phyloP scores from a whole-genome alignment of 53 echinoderm and acorn worm species.

The Apostichopus leukothele region DNA sequence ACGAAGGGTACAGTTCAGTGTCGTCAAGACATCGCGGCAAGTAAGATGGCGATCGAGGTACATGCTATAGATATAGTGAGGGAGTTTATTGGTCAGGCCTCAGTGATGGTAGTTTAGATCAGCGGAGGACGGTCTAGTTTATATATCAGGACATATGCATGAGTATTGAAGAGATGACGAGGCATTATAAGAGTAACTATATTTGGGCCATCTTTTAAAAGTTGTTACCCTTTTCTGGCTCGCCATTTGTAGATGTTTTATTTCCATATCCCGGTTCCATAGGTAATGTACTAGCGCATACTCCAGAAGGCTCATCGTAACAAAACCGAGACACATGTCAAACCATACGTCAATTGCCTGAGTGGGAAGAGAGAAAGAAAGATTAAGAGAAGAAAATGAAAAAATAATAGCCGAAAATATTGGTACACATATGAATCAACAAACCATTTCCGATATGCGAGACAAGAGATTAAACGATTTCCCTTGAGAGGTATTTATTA shows the following conservation, averaged over 20 bases:
- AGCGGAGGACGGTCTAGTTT: too few species aligned
- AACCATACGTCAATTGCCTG: slow-evolving; percentile 98
- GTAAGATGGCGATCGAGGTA: too few species aligned
- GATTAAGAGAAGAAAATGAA: not conserved
- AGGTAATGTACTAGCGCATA: slow-evolving; percentile 92
- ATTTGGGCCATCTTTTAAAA: too few species aligned
- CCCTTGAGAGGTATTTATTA: not conserved
- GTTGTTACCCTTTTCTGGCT: slow-evolving; percentile 10
- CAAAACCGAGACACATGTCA: slow-evolving; percentile 81
- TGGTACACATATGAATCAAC: not conserved
- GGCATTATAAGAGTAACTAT: too few species aligned
- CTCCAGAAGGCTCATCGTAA: slow-evolving; percentile 77
- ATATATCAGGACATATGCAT: too few species aligned
- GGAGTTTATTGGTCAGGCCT: too few species aligned
- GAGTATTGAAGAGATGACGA: too few species aligned
- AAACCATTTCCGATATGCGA: not conserved
- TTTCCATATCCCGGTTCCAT: slow-evolving; percentile 78
- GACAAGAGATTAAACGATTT: not conserved
- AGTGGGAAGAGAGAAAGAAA: not conserved
- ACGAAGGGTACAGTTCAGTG: too few species aligned
- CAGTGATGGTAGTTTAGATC: too few species aligned
- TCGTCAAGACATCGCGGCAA: too few species aligned
- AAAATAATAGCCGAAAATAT: not conserved
- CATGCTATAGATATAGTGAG: too few species aligned
- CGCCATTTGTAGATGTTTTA: slow-evolving; percentile 66